phyloP scores from a whole-genome alignment of 1,140 invertebrate species.

The Drosophila tani region DNA sequence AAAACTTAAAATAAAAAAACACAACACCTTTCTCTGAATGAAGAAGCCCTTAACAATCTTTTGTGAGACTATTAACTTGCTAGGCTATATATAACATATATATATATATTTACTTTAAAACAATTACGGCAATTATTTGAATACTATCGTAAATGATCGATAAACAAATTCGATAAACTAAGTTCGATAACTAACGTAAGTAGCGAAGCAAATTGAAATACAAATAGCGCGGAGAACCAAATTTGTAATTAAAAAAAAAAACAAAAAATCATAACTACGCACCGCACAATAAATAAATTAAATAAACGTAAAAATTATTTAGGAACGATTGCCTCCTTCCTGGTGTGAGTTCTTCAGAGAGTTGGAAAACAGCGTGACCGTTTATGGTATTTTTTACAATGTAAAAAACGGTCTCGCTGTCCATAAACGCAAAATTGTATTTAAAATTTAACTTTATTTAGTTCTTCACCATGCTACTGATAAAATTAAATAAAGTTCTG shows the following conservation, averaged over 20 bases:
- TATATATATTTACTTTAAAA: slow-evolving; percentile 46
- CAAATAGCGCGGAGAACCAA: slow-evolving; percentile 68
- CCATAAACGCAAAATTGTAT: too few relatives aligned
- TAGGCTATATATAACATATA: slow-evolving; percentile 39
- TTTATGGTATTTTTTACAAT: too few relatives aligned
- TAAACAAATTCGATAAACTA: slow-evolving; percentile 65
- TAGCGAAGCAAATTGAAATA: slow-evolving; percentile 55
- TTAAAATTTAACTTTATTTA: too few relatives aligned
- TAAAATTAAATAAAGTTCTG: too few relatives aligned
- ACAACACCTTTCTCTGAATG: slow-evolving; percentile 22
- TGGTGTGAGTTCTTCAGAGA: slow-evolving; percentile 7
- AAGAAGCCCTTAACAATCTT: slow-evolving; percentile 67
- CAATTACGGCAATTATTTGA: slow-evolving; percentile 39
- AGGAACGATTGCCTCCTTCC: slow-evolving; percentile 11
- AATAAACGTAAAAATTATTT: slow-evolving; percentile 9
- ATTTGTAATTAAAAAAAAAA: slow-evolving; percentile 62
- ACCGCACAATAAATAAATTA: slow-evolving; percentile 63
- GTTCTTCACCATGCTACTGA: too few relatives aligned
- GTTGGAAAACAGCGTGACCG: too few relatives aligned
- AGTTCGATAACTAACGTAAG: slow-evolving; percentile 56
- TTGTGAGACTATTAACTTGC: slow-evolving; percentile 75
- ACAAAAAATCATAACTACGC: slow-evolving; percentile 50
- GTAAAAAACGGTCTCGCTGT: too few relatives aligned
- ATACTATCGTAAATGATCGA: slow-evolving; percentile 62
- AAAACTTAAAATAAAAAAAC: slow-evolving; percentile 49